Evolutionary conservation across 2,888 invertebrate genomes (phyloP), one percentile per base, ranked within the genome.

Genomic region (Polymixis lichenea): DNA sequence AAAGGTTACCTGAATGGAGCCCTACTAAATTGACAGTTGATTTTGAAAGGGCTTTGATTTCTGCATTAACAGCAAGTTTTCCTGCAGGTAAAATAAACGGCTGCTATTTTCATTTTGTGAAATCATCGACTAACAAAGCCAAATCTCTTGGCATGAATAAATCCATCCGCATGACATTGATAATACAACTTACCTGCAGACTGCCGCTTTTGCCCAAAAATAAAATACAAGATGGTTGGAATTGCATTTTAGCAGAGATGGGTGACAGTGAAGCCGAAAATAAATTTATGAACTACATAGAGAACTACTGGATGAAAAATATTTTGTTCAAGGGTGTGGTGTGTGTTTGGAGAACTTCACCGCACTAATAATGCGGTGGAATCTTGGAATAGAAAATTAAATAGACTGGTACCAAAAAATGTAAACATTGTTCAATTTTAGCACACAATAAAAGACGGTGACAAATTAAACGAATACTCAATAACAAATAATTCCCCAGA

Each of bases 201-300:
- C 66, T 71, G 65, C 70, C 70, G 51, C 38, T 75, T 46, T 71
- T 61, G 61, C 32, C 38, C 60, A 60, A 60, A 60, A 61, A 65
- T 62, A 68, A 68, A 62, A 55, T 75, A 69, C 64, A 71, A 62
- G 75, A 75, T 43, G 75, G 75, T 64, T 75, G 75, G 70, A 75
- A 69, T 64, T 75, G 56, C 62, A 70, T 71, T 32, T 53, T 70
- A 56, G 55, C 62, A 61, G 38, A 38, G 22, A 38, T 38, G 38
- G 61, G 61, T 61, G 32, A 61, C 61, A 61, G 61, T 61, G 61
- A 60, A 61, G 32, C 61, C 71, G 71, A 70, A 70, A 70, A 49
- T 51, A 46, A 61, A 61, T 61, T 67, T 60, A 74, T 53, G 28
- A 74, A 67, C 32, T 67, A 74, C 60, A 66, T 73, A 51, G 66